phyloP scores from a whole-genome alignment of 2,888 invertebrate species.

The Gnatocerus cornutus region DNA sequence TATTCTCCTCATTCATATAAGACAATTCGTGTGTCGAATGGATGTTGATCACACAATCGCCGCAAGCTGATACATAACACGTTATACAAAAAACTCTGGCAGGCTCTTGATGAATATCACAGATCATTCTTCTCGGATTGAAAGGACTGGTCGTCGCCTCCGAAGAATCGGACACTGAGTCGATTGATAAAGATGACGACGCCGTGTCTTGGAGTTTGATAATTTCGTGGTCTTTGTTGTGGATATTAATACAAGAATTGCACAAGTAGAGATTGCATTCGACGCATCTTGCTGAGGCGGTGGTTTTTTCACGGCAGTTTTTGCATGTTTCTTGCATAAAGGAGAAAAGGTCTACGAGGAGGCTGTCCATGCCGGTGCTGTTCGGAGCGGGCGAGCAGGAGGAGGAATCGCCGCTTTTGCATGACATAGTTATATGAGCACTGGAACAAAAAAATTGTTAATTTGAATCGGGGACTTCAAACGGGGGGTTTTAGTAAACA shows the following conservation, averaged over 20 bases:
- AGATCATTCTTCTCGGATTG: constrained; percentile 13
- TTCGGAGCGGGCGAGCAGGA: constrained; percentile 6
- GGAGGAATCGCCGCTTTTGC: constrained; percentile 12
- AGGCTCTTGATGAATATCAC: constrained; percentile 28
- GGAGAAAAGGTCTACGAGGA: constrained; percentile 9
- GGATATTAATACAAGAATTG: constrained; percentile 14
- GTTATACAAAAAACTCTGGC: constrained; percentile 24
- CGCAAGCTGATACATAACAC: constrained; percentile 12
- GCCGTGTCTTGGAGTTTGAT: constrained; percentile 8
- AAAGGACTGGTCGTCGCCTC: constrained; percentile 19
- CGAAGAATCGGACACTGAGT: constrained; percentile 10
- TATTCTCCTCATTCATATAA: constrained; percentile 13
- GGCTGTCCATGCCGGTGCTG: constrained; percentile 14
- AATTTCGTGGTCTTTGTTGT: constrained; percentile 27
- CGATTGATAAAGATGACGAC: constrained; percentile 14
- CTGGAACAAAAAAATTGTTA: neutral
- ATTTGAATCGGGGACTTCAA: neutral
- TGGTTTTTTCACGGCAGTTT: constrained; percentile 19
- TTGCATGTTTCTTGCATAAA: constrained; percentile 22
- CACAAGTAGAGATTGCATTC: constrained; percentile 19
- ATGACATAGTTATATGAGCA: constrained; percentile 6
- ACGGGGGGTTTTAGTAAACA: no score
- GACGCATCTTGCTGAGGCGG: constrained; percentile 20
- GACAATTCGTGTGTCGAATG: constrained; percentile 15
- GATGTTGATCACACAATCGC: constrained; percentile 15